Evolutionary conservation across 2,113 vertebrate species (phyloP).

Genomic region (Hassar affinis): DNA sequence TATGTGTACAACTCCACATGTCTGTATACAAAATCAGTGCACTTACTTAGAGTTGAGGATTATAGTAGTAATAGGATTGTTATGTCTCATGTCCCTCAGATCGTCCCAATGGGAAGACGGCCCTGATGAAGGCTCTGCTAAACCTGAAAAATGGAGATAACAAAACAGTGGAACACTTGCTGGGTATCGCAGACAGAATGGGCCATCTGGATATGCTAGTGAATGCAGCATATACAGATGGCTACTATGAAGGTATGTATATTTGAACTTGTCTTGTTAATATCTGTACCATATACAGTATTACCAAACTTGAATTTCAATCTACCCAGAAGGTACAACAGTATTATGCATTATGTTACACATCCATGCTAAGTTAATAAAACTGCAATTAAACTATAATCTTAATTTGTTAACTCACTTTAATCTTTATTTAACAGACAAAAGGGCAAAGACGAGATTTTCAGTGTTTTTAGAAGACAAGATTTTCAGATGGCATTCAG

Average conservation of each 20-base stretch:
- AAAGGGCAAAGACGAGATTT: too few species aligned
- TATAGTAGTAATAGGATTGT: neutral
- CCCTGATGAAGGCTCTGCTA: slow-evolving; percentile 89
- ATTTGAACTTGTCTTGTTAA: neutral
- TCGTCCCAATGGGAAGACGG: slow-evolving; percentile 85
- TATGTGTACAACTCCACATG: neutral
- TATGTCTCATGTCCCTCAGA: slow-evolving; percentile 67
- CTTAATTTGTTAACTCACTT: too few species aligned
- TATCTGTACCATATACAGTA: neutral
- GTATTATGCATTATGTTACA: neutral
- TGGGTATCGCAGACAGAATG: slow-evolving; percentile 82
- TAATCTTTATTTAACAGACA: too few species aligned
- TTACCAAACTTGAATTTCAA: neutral
- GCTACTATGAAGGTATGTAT: slow-evolving; percentile 86
- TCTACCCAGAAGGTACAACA: neutral
- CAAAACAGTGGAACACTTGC: slow-evolving; percentile 77
- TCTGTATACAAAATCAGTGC: neutral
- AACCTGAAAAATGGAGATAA: slow-evolving; percentile 84
- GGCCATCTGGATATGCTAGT: slow-evolving; percentile 82
- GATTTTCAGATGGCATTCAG: too few species aligned
- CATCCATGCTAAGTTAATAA: too few species aligned
- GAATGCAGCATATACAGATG: slow-evolving; percentile 83
- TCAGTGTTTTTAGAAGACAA: too few species aligned
- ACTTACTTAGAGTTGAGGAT: neutral
- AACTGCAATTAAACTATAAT: too few species aligned